These are phyloP conservation scores for Sphaeridia pumilis DNA, from an alignment of 2,888 invertebrate species.

Conservation along the genomic window DNA sequence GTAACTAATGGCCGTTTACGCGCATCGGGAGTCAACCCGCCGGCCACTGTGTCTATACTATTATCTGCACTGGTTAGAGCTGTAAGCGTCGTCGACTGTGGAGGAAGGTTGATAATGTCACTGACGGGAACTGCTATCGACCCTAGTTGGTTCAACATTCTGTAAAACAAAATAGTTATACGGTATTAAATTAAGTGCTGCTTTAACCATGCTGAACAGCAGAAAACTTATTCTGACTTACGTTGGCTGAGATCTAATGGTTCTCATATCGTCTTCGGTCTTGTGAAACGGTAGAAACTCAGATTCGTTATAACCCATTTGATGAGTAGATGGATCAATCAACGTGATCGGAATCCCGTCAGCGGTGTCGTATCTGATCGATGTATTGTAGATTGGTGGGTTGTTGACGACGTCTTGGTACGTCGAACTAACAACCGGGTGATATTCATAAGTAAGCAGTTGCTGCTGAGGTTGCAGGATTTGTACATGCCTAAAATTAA, in stretches of 20 bases:
- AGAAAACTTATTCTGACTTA: too few relatives aligned
- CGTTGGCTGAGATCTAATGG: conserved; percentile 4
- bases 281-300: conserved; percentile 8
- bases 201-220: too few relatives aligned
- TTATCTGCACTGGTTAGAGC: neutral
- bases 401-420: conserved; percentile 4
- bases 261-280: conserved; percentile 1
- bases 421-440: neutral
- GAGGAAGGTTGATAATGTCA: conserved; percentile 1
- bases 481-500: neutral
- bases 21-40: too few relatives aligned
- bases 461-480: neutral
- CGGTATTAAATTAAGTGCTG: too few relatives aligned
- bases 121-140: neutral
- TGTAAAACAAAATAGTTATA: too few relatives aligned
- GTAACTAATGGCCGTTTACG: neutral
- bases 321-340: neutral
- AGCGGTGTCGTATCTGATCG: conserved; percentile 2
- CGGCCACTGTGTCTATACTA: neutral
- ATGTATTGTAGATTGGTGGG: neutral
- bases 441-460: neutral
- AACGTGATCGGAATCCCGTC: conserved; percentile 9
- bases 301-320: neutral
- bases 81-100: neutral
- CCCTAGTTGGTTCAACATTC: neutral